A percentile compares a stretch with the other conserved stretches of the same genome.
These are phyloP conservation scores for Hyphantria cunea DNA, from an alignment of 1,140 invertebrate species.

Conservation along the genomic window DNA sequence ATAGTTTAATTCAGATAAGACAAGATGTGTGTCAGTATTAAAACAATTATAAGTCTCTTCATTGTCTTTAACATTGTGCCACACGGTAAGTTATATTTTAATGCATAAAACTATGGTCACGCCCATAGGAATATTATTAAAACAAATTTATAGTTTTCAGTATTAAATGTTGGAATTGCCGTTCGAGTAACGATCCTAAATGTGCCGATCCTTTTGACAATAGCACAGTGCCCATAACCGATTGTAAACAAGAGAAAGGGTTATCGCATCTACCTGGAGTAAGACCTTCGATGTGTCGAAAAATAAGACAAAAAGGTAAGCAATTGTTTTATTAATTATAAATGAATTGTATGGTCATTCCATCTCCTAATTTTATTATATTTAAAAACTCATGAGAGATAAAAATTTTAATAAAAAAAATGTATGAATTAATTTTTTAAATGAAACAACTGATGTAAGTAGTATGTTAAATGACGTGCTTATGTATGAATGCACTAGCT, in stretches of 20 bases:
- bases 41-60: slow-evolving; percentile 2
- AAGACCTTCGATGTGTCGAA: slow-evolving; percentile 93
- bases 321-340: no score
- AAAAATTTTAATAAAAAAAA: no score
- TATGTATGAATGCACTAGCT: no score
- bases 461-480: no score
- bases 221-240: slow-evolving; percentile 91
- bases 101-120: slow-evolving; percentile 22
- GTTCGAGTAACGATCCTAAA: slow-evolving; percentile 94
- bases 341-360: no score
- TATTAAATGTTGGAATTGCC: slow-evolving; percentile 96
- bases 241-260: slow-evolving; percentile 87
- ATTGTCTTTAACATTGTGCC: slow-evolving; percentile 11
- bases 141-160: slow-evolving; percentile 78
- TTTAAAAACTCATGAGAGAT: no score
- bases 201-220: slow-evolving; percentile 97
- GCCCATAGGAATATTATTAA: neutral
- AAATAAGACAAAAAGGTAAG: slow-evolving; percentile 95
- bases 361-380: no score
- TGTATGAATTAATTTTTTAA: no score
- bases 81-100: slow-evolving; percentile 18
- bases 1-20: no score
- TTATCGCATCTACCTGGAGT: slow-evolving; percentile 87
- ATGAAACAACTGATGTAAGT: no score
- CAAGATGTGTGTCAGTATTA: slow-evolving; percentile 10